phyloP scores from a whole-genome alignment of 2,113 vertebrate genomes.

The Tylochromis polylepis region DNA sequence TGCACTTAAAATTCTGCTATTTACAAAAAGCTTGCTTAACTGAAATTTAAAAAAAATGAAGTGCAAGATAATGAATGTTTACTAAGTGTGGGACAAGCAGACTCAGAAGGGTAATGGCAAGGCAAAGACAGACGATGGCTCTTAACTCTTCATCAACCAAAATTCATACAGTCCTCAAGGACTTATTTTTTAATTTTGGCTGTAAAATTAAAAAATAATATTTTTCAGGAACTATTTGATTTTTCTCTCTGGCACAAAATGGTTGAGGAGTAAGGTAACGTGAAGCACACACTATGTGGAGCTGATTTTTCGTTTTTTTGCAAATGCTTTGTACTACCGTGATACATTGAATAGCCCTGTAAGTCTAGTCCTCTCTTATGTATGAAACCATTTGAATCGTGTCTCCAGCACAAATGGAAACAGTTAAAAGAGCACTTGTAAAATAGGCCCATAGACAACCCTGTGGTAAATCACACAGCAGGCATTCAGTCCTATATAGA shows the following conservation, averaged over 20 bases:
- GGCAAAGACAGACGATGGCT: neutral
- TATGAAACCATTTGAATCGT: too few relatives aligned
- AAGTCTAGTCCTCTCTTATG: too few relatives aligned
- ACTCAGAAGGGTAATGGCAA: neutral
- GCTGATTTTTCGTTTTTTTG: too few relatives aligned
- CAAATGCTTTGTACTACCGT: neutral
- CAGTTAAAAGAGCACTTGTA: too few relatives aligned
- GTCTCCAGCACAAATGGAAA: too few relatives aligned
- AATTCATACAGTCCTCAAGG: too few relatives aligned
- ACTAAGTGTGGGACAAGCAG: neutral
- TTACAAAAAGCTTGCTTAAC: neutral
- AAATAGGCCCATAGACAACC: too few relatives aligned
- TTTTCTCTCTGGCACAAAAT: neutral
- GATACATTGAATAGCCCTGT: too few relatives aligned
- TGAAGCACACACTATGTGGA: neutral
- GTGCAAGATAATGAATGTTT: conserved; percentile 13
- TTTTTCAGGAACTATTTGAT: accelerated
- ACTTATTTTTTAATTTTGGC: neutral
- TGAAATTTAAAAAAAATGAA: neutral
- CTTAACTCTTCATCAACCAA: too few relatives aligned
- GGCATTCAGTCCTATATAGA: neutral
- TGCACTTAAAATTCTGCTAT: neutral
- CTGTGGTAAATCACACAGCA: neutral
- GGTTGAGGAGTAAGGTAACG: neutral
- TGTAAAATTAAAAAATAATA: neutral